Evolutionary conservation across 2,797 vertebrate genomes (phyloP), one percentile per base, ranked within the genome.

Genomic region (Lepus townsendii): DNA sequence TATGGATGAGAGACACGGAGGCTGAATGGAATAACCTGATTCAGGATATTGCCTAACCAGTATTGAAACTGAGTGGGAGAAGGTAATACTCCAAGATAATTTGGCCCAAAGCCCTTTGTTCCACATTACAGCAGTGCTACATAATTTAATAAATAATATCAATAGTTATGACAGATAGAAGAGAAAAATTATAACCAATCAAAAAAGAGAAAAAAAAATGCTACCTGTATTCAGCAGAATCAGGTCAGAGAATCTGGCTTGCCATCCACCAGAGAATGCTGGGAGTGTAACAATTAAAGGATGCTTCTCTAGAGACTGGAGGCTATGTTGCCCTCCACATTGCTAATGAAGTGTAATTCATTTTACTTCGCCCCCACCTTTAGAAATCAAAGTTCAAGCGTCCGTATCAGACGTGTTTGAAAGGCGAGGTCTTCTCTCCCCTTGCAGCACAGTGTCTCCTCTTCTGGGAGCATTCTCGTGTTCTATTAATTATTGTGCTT

Each of bases 401-500:
- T 96, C 98, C 3, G 0, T 98, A 97, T 96, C 97, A 97, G 96
- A 97, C 88, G 77, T 83, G 75, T 98, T 98, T 98, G 97, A 98
- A 97, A 98, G 97, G 93, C 77, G 52, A 98, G 90, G 68, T 95
- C 97, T 97, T 96, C 86, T 96, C 94, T 96, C 88, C 95, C 96
- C 83, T 97, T 89, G 63, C 97, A 85, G 88, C 92, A 88, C 88
- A 78, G 54, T 52, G 96, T 96, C 91, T 97, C 85, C 96, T 98
- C 97, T 98, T 98, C 90, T 94, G 97, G 97, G 97, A 98, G 96
- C 97, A 96, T 96, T 96, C 97, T 97, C 97, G 96, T 98, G 95
- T 98, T 98, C 97, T 98, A 97, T 98, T 98, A 98, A 98, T 98
- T 98, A 97, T 97, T 97, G 95, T 96, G 97, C 96, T 97, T 97